phyloP scores from a whole-genome alignment of 2,888 invertebrate genomes.

The Stenotaenia linearis region DNA sequence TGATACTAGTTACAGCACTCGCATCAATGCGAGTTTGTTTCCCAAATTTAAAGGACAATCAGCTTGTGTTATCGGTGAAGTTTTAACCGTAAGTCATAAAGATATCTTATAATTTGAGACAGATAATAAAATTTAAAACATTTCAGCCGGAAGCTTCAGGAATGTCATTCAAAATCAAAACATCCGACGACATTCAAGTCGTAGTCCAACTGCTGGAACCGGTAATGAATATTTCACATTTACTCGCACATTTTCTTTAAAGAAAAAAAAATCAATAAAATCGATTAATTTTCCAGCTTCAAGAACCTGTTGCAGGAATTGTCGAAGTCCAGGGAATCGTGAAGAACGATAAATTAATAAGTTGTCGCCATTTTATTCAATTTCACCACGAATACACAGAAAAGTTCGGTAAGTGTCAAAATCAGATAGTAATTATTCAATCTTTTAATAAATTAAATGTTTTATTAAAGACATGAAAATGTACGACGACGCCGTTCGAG shows the following conservation, averaged over 20 bases:
- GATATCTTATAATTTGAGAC: background rate
- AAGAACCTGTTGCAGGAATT: constrained; percentile 31
- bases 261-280: background rate
- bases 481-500: background rate
- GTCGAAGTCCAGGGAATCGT: constrained; percentile 34
- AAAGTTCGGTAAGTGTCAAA: constrained; percentile 33
- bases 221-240: too few relatives aligned
- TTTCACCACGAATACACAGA: constrained; percentile 31
- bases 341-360: constrained; percentile 20
- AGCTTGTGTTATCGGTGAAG: background rate
- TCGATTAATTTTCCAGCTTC: constrained; percentile 13
- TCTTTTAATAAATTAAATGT: background rate
- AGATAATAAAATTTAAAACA: too few relatives aligned
- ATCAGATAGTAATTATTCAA: too few relatives aligned
- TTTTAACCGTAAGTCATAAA: background rate
- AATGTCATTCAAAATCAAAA: constrained; percentile 33
- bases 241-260: background rate
- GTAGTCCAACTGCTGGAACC: constrained; percentile 29
- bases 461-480: background rate
- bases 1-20: background rate
- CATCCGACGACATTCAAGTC: constrained; percentile 27
- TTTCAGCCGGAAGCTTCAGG: constrained; percentile 29
- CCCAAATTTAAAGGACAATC: background rate
- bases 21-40: background rate
- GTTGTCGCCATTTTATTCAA: constrained; percentile 19